Evolutionary conservation across 1,140 invertebrate species (phyloP), one percentile per base, ranked within the genome.

Genomic region (Dreissena polymorpha): DNA sequence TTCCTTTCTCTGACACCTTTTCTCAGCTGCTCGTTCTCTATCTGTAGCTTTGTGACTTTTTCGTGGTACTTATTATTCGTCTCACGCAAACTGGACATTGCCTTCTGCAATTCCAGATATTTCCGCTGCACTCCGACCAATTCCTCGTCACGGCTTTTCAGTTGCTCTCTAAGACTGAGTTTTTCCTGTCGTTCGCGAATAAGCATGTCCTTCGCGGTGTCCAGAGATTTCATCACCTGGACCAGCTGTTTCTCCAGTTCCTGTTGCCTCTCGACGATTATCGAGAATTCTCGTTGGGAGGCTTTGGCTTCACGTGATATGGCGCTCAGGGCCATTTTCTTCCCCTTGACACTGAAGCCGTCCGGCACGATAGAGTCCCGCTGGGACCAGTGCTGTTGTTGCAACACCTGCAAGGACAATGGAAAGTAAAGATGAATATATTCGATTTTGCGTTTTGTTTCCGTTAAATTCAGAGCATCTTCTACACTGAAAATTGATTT

Each of bases 61-160:
- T 88, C 85, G 8, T 84, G 81, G 51, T 84, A 88, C 69, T 85
- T 85, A 79, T 88, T 88, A 53, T 88, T 88, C 16, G 87, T 86
- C 49, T 88, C 87, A 53, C 85, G 78, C n/a, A 88, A 68, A 60
- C 76, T 86, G 3, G 83, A 73, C 84, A 88, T 86, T n/a, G 85
- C 85, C 53, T 88, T 88, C 60, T 88, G 87, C 53, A 88, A 71
- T 49, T 88, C 87, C 50, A 85, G 60, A 51, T 88, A 88, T 72
- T 86, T 88, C 39, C 85, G 75, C 55, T 86, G 84, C 84, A 88
- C 83, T 64, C 82, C 85, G 21, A 80, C 82, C 39, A 88, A 51
- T 57, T 88, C 87, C 12, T 85, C 84, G 23, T 86, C 84, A 7
- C 81, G 80, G 10, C 53, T 27, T 53, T 75, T 75, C 3, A 88